Evolutionary conservation across 2,113 vertebrate genomes (phyloP), one percentile per base, ranked within the genome.

Genomic region (Oxyruncus cristatus): DNA sequence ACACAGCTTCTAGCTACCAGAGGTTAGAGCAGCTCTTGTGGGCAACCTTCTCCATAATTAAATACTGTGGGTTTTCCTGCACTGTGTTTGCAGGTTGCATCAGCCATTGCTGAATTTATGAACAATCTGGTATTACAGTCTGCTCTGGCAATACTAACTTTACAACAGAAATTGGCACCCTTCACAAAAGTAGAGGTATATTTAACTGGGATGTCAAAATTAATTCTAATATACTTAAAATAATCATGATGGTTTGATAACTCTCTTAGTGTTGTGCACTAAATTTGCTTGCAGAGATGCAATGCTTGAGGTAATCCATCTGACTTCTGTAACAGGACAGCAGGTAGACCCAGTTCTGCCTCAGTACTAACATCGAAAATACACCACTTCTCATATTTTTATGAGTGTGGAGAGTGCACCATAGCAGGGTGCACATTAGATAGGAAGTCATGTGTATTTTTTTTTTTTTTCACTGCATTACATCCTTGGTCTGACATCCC

Each of bases 41-140:
- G 83, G n/a, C 28, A 95, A 27, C 42, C 22, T 78, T 39, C 37
- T 95, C 63, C 72, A 82, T 92, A 93, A 91, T 91, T 93, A 95
- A 94, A 49, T 72, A 49, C 56, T 39, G 15, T 76, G 37, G 37
- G 35, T 12, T 75, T 78, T 91, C 76, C 58, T 66, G 35, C 37
- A 46, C 41, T 61, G 8, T 37, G 28, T 62, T 89, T 78, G 37
- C 33, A 91, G 56, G 52, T 76, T 84, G 12, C 9, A 62, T 61
- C 58, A 91, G 28, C 18, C 77, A 53, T 14, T 58, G 71, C 22
- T 61, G 56, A 63, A 72, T 52, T 73, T 35, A 72, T n/a, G 21
- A 92, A 56, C n/a, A 74, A 78, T 17, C 14, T 49, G 55, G 23
- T 12, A 46, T 63, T 53, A 39, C 21, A 62, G 21, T n/a, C 67